Evolutionary conservation across 1,140 invertebrate genomes (phyloP).

Genomic region (Lordiphosa clarofinis): DNA sequence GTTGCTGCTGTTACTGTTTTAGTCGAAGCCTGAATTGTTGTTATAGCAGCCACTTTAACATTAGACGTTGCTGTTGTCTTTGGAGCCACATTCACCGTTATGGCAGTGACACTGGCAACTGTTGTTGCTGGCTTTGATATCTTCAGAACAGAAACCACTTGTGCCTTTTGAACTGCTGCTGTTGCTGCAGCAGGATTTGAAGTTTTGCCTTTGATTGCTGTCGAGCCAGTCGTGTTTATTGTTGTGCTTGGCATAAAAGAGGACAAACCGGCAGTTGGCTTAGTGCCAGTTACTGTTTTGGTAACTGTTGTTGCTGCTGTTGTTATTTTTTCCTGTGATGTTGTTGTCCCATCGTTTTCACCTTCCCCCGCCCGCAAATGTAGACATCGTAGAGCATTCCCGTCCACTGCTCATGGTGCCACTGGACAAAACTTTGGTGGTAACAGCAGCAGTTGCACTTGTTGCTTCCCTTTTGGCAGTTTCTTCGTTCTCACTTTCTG

Average conservation of each 20-base stretch:
- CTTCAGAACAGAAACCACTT: constrained; percentile 16
- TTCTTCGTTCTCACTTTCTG: constrained; percentile 22
- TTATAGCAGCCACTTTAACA: background rate
- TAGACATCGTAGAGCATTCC: constrained; percentile 63
- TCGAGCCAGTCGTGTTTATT: background rate
- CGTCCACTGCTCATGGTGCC: constrained; percentile 69
- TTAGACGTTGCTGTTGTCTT: background rate
- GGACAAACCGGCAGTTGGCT: constrained; percentile 26
- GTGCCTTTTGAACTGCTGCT: constrained; percentile 15
- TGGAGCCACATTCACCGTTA: constrained; percentile 15
- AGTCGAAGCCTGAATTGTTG: no score
- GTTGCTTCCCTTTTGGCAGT: constrained; percentile 20
- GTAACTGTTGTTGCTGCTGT: constrained; percentile 1
- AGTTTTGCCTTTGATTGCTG: background rate
- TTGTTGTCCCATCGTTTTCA: constrained; percentile 17
- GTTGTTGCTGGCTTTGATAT: constrained; percentile 11
- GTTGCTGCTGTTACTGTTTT: constrained; percentile 9
- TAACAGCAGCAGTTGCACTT: constrained; percentile 31
- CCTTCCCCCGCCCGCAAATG: constrained; percentile 40
- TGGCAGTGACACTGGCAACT: constrained; percentile 13
- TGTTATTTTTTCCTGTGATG: background rate
- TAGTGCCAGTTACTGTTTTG: constrained; percentile 19
- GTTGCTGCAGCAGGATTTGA: background rate
- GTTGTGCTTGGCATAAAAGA: constrained; percentile 28
- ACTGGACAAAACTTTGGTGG: constrained; percentile 59